Evolutionary conservation across 1,140 invertebrate genomes (phyloP).

Genomic region (Rhizoglyphus robini): DNA sequence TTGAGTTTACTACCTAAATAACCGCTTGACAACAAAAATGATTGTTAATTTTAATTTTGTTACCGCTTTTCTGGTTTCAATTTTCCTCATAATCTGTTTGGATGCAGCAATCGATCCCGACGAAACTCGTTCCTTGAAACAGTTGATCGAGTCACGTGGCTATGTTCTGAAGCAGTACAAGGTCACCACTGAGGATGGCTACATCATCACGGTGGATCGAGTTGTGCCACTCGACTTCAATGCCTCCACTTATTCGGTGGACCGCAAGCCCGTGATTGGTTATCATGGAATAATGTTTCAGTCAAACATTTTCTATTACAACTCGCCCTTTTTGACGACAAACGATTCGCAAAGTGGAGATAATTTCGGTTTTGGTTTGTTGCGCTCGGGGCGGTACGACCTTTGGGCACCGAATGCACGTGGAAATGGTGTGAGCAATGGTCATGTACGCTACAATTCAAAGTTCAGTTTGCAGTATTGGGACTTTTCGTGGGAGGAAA

Average conservation of each 20-base stretch:
- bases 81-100: background rate
- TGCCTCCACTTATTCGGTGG: slow-evolving; percentile 2
- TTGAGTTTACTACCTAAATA: too few relatives aligned
- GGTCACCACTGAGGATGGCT: slow-evolving; percentile 21
- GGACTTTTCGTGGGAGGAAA: background rate
- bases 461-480: background rate
- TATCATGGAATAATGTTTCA: background rate
- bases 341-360: background rate
- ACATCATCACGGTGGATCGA: slow-evolving; percentile 50
- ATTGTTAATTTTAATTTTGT: too few relatives aligned
- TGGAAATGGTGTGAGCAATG: background rate
- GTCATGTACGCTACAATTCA: background rate
- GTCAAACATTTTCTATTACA: background rate
- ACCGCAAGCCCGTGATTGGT: background rate
- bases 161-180: slow-evolving; percentile 50
- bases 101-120: slow-evolving; percentile 13
- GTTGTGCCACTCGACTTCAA: slow-evolving; percentile 34
- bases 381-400: background rate
- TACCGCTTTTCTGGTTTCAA: too few relatives aligned
- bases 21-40: too few relatives aligned
- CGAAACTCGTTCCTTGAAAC: slow-evolving; percentile 4
- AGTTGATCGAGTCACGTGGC: slow-evolving; percentile 33
- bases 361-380: background rate
- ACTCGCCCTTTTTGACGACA: background rate
- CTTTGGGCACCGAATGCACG: background rate